Conservation (phyloP, 2,797 vertebrate genomes). For the Tiaroga cobitis region DNA sequence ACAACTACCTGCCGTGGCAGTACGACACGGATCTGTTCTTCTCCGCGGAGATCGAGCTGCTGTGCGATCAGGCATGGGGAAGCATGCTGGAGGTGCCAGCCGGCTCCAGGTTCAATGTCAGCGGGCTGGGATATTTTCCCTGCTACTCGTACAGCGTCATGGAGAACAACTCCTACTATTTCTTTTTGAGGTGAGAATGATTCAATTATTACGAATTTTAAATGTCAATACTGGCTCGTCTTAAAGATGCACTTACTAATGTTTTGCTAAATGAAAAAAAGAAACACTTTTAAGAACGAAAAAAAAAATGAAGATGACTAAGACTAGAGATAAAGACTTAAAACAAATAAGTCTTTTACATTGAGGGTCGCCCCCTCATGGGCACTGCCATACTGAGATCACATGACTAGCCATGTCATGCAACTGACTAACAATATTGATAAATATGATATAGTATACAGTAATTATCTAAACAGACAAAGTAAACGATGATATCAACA, state of each 20-base stretch:
- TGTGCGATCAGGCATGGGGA: slow-evolving; percentile 87
- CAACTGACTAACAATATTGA: neutral
- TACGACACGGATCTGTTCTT: slow-evolving; percentile 81
- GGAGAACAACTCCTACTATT: slow-evolving; percentile 85
- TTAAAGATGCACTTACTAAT: neutral
- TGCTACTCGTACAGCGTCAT: slow-evolving; percentile 85
- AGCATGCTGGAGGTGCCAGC: slow-evolving; percentile 87
- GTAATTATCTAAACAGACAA: neutral
- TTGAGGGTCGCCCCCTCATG: neutral
- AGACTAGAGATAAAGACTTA: neutral
- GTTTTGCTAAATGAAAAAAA: neutral
- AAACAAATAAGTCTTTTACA: neutral
- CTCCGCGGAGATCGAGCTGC: slow-evolving; percentile 84
- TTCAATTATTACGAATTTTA: neutral
- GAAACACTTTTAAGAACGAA: neutral
- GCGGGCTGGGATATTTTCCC: slow-evolving; percentile 84
- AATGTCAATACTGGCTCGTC: neutral
- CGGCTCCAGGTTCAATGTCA: slow-evolving; percentile 85
- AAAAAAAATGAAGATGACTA: neutral
- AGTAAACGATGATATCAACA: neutral
- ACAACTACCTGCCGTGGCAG: slow-evolving; percentile 84
- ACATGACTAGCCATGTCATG: neutral
- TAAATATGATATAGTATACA: neutral
- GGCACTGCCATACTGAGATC: neutral
- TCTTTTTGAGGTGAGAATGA: slow-evolving; percentile 82